Percentiles rank a stretch among this genome's conserved stretches.
Evolutionary conservation across 2,888 invertebrate species (phyloP).

Genomic region (Microctonus aethiopoides): DNA sequence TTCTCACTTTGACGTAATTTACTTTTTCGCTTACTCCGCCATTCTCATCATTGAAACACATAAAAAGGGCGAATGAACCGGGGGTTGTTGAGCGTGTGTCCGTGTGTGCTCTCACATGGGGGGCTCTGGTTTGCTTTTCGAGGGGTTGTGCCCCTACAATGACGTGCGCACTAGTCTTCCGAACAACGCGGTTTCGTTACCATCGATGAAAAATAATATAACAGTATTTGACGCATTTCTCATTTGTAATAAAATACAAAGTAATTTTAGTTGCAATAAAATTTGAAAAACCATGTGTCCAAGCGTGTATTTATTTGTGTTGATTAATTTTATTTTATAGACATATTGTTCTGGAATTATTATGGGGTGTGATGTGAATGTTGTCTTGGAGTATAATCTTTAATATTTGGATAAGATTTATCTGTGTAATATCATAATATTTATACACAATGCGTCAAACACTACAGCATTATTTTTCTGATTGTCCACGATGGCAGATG

Average conservation of each 20-base stretch:
- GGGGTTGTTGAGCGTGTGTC: slow-evolving; percentile 45
- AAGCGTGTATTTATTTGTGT: slow-evolving; percentile 12
- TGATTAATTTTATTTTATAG: background rate
- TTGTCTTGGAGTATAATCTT: slow-evolving; percentile 8
- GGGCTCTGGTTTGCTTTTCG: slow-evolving; percentile 29
- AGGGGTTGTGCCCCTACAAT: slow-evolving; percentile 36
- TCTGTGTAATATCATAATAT: background rate
- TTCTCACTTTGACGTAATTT: background rate
- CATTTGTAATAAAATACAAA: background rate
- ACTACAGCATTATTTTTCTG: slow-evolving; percentile 56
- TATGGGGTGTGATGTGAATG: slow-evolving; percentile 50
- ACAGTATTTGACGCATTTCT: background rate
- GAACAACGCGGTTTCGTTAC: slow-evolving; percentile 27
- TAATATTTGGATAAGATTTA: slow-evolving; percentile 11
- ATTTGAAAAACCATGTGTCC: slow-evolving; percentile 1
- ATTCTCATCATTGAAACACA: slow-evolving; percentile 34
- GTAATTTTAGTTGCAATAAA: slow-evolving; percentile 4
- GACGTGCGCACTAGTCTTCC: slow-evolving; percentile 35
- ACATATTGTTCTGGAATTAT: slow-evolving; percentile 13
- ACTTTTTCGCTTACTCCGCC: background rate
- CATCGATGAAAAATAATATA: slow-evolving; percentile 17
- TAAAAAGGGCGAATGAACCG: slow-evolving; percentile 48
- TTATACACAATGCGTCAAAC: slow-evolving; percentile 48
- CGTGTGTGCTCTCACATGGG: slow-evolving; percentile 27
- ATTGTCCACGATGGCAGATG: slow-evolving; percentile 63